Evolutionary conservation across 2,888 invertebrate species (phyloP).

Genomic region (Lamellibrachia columna): DNA sequence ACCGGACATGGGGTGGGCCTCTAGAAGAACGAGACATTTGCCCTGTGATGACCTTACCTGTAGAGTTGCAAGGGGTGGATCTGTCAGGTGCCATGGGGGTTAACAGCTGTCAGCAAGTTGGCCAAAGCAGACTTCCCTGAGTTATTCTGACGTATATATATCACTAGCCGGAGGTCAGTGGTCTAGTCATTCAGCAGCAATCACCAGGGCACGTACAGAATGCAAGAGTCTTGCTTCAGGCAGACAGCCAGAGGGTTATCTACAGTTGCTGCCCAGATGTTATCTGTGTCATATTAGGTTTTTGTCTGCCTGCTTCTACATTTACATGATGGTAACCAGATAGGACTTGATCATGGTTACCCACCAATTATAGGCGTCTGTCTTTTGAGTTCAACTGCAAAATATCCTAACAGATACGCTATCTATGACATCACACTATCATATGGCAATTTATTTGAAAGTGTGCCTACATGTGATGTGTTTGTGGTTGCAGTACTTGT

Average conservation of each 20-base stretch:
- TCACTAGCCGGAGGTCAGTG: not conserved
- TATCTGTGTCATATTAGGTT: not conserved
- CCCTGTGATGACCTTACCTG: not conserved
- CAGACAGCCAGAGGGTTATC: not conserved
- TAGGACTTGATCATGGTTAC: not conserved
- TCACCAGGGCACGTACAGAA: not conserved
- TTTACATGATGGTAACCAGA: not conserved
- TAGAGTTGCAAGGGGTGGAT: not conserved
- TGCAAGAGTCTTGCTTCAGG: not conserved
- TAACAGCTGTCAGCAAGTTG: not conserved
- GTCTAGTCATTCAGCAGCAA: not conserved
- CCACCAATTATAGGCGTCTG: not conserved
- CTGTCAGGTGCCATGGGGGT: not conserved
- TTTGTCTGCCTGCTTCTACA: not conserved
- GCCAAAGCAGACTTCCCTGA: not conserved
- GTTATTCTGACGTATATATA: not conserved
- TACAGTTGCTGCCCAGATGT: not conserved
- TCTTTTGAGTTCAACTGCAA: not conserved
- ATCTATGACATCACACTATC: not conserved
- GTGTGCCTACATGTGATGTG: not conserved
- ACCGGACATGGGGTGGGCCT: not conserved
- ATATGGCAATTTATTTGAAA: not conserved
- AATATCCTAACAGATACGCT: not conserved
- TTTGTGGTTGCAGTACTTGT: too few species aligned
- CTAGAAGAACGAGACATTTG: not conserved